Evolutionary conservation across 1,140 invertebrate genomes (phyloP), one percentile per base, ranked within the genome.

Genomic region (Pogonognathellus flavescens): DNA sequence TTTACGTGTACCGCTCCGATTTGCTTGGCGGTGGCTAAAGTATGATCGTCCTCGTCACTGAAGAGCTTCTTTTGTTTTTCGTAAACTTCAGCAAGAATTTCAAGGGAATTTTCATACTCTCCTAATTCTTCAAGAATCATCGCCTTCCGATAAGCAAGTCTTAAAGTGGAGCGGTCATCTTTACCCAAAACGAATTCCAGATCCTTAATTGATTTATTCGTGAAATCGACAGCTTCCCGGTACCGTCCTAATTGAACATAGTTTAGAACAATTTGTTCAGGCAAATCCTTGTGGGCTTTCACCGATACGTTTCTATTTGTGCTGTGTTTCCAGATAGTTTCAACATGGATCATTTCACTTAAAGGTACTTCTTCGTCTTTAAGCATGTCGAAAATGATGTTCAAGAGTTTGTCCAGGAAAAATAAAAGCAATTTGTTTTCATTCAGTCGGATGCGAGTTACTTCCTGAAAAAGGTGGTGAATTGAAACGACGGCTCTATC

Each of bases 91-190:
- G 60, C 13, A 9, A 72, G 49, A 16, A 83, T 20, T 22, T 82
- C 22, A 13, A 89, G 84, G 22, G 85, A 70, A 66, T 86, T 25
- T 18, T 83, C 6, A 49, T 84, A 89, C 13, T 85, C 57, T 11
- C 83, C 86, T 62, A 81, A n/a, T 20, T 53, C 50, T 57, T 52
- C 41, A 1, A 88, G 41, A 7, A 52, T 41, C 8, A 20, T 13
- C 11, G 20, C 62, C 25, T 66, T 25, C 9, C 62, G 11, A 4
- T 0, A 66, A 6, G 14, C 9, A 13, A 25, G 22, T 4, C 20
- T 20, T 3, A 66, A 1, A 2, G 9, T 20, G 10, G 10, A 1
- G 0, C 10, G 9, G 6, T 13, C 25, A 8, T 66, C 22, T 4
- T 66, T 25, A 6, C 62, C 62, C 3, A 66, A 25, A 9, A 13